These are phyloP conservation scores for Hippocampus guttulatus DNA, from an alignment of 2,113 vertebrate genomes.

Conservation along the genomic window DNA sequence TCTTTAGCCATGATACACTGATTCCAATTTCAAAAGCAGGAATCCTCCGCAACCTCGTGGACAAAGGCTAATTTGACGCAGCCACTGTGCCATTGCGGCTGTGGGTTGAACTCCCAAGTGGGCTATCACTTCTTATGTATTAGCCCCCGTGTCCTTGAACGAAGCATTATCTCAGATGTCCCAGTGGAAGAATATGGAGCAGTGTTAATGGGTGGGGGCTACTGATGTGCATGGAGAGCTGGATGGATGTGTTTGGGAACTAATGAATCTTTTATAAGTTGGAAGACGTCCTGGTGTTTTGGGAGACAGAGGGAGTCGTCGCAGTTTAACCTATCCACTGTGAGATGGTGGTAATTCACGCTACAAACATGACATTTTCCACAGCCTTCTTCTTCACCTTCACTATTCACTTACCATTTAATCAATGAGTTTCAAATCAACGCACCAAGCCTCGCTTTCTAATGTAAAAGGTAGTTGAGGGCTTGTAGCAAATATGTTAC, in stretches of 20 bases:
- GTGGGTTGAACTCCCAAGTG: conserved; percentile 60
- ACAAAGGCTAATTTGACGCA: conserved; percentile 28
- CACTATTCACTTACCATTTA: no score
- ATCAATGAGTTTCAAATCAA: no score
- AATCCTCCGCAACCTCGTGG: conserved; percentile 29
- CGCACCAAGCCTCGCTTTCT: no score
- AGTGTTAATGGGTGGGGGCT: conserved; percentile 49
- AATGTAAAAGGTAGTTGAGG: no score
- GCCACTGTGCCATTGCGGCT: conserved; percentile 56
- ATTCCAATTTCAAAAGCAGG: conserved; percentile 44
- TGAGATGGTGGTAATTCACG: conserved; percentile 34
- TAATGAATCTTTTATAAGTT: conserved; percentile 70
- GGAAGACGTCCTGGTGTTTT: conserved; percentile 47
- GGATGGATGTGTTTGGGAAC: conserved; percentile 63
- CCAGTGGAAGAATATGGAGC: conserved; percentile 43
- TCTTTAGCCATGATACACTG: conserved; percentile 14
- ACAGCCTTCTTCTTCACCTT: background rate
- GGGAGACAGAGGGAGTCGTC: conserved; percentile 50
- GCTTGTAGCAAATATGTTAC: no score
- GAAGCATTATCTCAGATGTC: conserved; percentile 54
- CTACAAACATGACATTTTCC: conserved; percentile 8
- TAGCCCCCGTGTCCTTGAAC: conserved; percentile 64
- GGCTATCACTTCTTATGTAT: conserved; percentile 53
- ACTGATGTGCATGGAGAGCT: conserved; percentile 43
- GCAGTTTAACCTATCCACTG: conserved; percentile 43